These are phyloP conservation scores for Tricholauxania praeusta DNA, from an alignment of 2,888 invertebrate genomes.

Conservation along the genomic window DNA sequence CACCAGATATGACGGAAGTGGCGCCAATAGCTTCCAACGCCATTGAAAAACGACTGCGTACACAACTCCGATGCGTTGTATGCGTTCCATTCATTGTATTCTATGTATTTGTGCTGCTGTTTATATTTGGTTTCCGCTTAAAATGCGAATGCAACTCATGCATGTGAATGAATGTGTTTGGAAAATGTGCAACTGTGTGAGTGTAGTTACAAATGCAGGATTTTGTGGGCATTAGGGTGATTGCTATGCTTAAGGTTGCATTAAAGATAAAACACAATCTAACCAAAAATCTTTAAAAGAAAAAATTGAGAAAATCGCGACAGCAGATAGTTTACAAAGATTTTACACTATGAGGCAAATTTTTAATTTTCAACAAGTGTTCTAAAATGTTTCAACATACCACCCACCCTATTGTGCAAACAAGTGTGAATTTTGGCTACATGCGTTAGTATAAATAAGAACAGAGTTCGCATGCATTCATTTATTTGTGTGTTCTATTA, in stretches of 20 bases:
- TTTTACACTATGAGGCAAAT: too few relatives aligned
- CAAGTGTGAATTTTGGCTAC: too few relatives aligned
- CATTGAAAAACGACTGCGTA: not conserved
- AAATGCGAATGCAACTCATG: constrained; percentile 17
- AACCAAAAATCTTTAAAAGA: too few relatives aligned
- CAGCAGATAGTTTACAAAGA: too few relatives aligned
- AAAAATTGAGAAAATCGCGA: too few relatives aligned
- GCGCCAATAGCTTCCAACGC: constrained; percentile 17
- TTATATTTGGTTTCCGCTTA: constrained; percentile 17
- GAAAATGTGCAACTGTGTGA: not conserved
- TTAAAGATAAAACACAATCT: too few relatives aligned
- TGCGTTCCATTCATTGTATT: not conserved
- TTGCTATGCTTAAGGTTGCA: not conserved
- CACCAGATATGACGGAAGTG: constrained; percentile 22
- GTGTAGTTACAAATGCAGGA: not conserved
- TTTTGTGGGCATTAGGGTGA: not conserved
- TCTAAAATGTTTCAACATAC: not conserved
- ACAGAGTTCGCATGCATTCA: constrained; percentile 34
- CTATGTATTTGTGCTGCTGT: not conserved
- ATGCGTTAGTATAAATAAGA: not conserved
- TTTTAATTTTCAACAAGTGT: too few relatives aligned
- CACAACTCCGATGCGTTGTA: not conserved
- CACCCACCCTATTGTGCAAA: not conserved
- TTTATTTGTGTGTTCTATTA: constrained; percentile 35
- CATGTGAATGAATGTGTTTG: not conserved